Evolutionary conservation across 2,113 vertebrate species (phyloP), one percentile per base, ranked within the genome.

Genomic region (Epinephelus lanceolatus): DNA sequence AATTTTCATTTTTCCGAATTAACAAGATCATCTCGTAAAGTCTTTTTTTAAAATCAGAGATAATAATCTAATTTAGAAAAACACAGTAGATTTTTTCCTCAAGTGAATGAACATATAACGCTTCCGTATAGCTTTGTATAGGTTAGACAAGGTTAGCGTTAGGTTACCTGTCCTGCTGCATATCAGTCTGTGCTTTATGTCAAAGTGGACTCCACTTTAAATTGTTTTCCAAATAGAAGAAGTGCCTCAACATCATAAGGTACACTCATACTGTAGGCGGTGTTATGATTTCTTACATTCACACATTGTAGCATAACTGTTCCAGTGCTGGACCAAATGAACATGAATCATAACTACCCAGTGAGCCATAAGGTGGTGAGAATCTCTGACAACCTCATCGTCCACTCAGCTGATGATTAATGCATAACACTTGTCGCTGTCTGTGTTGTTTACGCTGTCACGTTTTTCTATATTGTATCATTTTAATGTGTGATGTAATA

Each of bases 231-330:
- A 63, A 57, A 83, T 86, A 82, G 63, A 88, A 80, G 63, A 93
- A 93, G 89, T 94, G 93, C 91, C 92, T 93, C 77, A 60, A 67
- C 78, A 80, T 88, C 84, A 23, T 33, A 70, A 82, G 85, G 73
- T 90, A 86, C 87, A 82, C 52, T 77, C 5, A 75, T 40, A 72
- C 49, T 68, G 65, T 76, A 65, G 66, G 57, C 18, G 61, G 63
- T 56, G 78, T 82, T 86, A 78, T 72, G 19, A 59, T 81, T 86
- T 79, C 51, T 45, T 12, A 74, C 42, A 23, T 63, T 84, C 17
- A 73, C 53, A 59, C 23, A 62, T 21, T 56, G 81, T 80, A 91
- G 85, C 85, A 51, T 47, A 67, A 40, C 19, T 25, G 78, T 75
- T 77, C 23, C 71, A 81, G 19, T 45, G 40, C 37, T 27, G 87